Conservation (phyloP, 2,797 vertebrate genomes). For the Ctenopoma kingsleyae region DNA sequence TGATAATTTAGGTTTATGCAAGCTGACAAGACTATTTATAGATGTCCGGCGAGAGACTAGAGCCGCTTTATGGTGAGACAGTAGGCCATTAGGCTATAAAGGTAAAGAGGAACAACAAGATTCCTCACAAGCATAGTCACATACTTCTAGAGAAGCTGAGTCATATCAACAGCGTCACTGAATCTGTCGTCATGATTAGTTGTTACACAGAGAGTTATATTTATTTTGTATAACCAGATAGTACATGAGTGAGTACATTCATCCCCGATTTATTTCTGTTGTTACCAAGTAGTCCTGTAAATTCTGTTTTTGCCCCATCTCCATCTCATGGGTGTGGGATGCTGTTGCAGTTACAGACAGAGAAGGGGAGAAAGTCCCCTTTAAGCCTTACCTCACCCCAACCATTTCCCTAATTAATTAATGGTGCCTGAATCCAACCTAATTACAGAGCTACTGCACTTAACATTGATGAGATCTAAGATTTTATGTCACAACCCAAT, state of each 20-base stretch:
- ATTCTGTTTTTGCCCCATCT: constrained; percentile 6
- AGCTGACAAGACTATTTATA: constrained; percentile 61
- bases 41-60: constrained; percentile 41
- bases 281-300: not conserved
- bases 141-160: constrained; percentile 55
- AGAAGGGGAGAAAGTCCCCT: not conserved
- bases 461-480: constrained; percentile 1
- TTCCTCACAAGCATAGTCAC: constrained; percentile 39
- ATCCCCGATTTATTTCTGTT: constrained; percentile 12
- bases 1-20: constrained; percentile 55
- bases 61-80: constrained; percentile 57
- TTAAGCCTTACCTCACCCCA: constrained; percentile 1
- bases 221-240: not conserved
- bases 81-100: constrained; percentile 42
- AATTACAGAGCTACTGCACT: constrained; percentile 2
- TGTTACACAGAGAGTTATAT: constrained; percentile 9
- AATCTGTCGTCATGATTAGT: constrained; percentile 23
- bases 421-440: constrained; percentile 1
- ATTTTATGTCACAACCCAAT: constrained; percentile 1
- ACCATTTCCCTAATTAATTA: not conserved
- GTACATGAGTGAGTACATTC: not conserved
- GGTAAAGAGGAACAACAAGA: constrained; percentile 48
- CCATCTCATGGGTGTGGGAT: not conserved
- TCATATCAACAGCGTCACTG: constrained; percentile 47
- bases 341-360: not conserved